These are phyloP conservation scores for Chrysolina oricalcia DNA, from an alignment of 2,888 invertebrate genomes.

Conservation along the genomic window DNA sequence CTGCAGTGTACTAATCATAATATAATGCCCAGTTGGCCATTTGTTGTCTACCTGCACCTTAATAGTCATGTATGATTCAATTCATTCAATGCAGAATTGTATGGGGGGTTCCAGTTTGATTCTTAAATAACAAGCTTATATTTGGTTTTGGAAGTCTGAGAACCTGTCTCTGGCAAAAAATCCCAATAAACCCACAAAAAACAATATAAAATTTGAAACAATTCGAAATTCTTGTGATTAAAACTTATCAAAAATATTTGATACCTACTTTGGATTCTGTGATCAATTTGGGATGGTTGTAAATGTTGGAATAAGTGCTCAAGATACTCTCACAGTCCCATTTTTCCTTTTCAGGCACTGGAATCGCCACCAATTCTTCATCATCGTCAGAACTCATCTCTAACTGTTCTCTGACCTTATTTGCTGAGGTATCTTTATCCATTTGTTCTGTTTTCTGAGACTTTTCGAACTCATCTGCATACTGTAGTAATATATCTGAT, in stretches of 20 bases:
- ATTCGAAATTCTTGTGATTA: background rate
- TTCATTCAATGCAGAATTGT: too few species aligned
- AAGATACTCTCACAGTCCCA: slow-evolving; percentile 96
- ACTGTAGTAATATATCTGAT: slow-evolving; percentile 81
- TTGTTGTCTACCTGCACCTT: too few species aligned
- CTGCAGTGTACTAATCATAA: too few species aligned
- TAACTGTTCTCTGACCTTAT: slow-evolving; percentile 61
- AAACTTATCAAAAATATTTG: background rate
- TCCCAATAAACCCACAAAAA: background rate
- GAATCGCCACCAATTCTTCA: slow-evolving; percentile 76
- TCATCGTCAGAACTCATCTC: slow-evolving; percentile 67
- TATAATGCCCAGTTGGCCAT: too few species aligned
- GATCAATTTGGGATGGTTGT: slow-evolving; percentile 94
- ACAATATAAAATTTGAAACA: too few species aligned
- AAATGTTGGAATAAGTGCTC: slow-evolving; percentile 91
- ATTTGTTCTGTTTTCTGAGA: slow-evolving; percentile 74
- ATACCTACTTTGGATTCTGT: slow-evolving; percentile 79
- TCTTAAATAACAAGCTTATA: background rate
- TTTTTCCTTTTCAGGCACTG: slow-evolving; percentile 79
- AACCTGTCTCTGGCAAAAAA: background rate
- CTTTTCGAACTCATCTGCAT: slow-evolving; percentile 84
- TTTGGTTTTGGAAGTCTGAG: background rate
- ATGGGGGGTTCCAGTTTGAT: too few species aligned
- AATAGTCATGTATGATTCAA: too few species aligned
- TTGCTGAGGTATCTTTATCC: slow-evolving; percentile 71